Percentiles rank a stretch among this genome's conserved stretches.
Conservation (phyloP, 2,113 vertebrate species). For the Genyomyrus donnyi region DNA sequence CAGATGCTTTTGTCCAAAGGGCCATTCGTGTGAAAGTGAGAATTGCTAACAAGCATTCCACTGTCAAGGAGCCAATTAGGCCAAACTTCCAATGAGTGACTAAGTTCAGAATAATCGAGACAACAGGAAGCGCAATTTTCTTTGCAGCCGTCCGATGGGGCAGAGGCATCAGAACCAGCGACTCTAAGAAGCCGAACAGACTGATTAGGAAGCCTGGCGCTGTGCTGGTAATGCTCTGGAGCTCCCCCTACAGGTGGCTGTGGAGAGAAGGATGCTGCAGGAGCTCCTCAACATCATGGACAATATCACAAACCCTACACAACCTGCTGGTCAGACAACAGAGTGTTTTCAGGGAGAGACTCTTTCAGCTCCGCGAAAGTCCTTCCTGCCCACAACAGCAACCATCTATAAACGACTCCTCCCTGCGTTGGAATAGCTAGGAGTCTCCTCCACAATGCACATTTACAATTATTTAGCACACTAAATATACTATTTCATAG, state of each 20-base stretch:
- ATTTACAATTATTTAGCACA: neutral
- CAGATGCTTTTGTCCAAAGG: neutral
- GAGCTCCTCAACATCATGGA: neutral
- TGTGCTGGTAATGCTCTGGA: neutral
- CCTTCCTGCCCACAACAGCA: neutral
- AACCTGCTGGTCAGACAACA: neutral
- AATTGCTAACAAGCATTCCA: neutral
- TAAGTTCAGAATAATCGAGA: neutral
- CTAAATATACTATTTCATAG: too few relatives aligned
- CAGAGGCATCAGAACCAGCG: neutral
- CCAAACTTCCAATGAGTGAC: neutral
- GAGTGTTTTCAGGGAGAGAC: neutral
- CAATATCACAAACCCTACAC: neutral
- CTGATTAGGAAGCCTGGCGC: neutral
- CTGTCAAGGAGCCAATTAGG: neutral
- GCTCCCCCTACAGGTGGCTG: too few relatives aligned
- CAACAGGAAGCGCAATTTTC: neutral
- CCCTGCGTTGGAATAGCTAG: too few relatives aligned
- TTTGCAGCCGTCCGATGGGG: neutral
- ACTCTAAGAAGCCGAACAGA: neutral
- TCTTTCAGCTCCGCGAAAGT: neutral
- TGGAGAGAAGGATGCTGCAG: neutral
- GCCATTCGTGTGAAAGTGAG: neutral
- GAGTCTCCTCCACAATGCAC: too few relatives aligned
- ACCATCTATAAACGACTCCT: neutral